phyloP scores from a whole-genome alignment of 2,888 invertebrate species.

The Teleiodes luculella region DNA sequence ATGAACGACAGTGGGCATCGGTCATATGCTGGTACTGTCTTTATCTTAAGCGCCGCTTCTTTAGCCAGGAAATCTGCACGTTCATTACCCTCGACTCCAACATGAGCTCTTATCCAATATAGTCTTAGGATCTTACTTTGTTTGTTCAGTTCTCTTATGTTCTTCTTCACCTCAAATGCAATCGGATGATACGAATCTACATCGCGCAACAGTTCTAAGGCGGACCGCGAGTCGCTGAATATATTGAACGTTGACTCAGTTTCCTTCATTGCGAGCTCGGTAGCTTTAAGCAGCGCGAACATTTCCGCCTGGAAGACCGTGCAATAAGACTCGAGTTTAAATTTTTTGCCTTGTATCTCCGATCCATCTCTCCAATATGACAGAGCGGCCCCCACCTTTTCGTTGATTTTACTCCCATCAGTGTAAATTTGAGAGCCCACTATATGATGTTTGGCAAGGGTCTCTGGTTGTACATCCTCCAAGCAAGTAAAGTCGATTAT shows the following conservation, averaged over 20 bases:
- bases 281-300: not conserved
- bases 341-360: not conserved
- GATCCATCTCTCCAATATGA: not conserved
- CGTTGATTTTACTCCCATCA: constrained; percentile 22
- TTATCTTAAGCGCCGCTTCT: not conserved
- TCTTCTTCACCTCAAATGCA: not conserved
- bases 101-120: constrained; percentile 18
- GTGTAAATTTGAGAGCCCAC: constrained; percentile 12
- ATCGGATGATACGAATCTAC: too few relatives aligned
- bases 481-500: not conserved
- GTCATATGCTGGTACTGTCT: not conserved
- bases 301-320: constrained; percentile 3
- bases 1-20: not conserved
- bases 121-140: not conserved
- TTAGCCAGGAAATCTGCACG: constrained; percentile 15
- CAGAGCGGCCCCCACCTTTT: constrained; percentile 16
- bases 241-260: not conserved
- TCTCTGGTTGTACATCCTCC: constrained; percentile 8
- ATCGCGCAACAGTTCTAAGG: not conserved
- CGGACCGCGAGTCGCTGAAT: constrained; percentile 5
- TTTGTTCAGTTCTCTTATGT: not conserved
- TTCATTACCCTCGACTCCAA: constrained; percentile 14
- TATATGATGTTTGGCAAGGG: not conserved
- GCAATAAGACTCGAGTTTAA: not conserved
- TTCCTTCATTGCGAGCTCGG: not conserved